These are phyloP conservation scores for Lasioglossum pauxillum DNA, from an alignment of 2,888 invertebrate species.

Conservation along the genomic window DNA sequence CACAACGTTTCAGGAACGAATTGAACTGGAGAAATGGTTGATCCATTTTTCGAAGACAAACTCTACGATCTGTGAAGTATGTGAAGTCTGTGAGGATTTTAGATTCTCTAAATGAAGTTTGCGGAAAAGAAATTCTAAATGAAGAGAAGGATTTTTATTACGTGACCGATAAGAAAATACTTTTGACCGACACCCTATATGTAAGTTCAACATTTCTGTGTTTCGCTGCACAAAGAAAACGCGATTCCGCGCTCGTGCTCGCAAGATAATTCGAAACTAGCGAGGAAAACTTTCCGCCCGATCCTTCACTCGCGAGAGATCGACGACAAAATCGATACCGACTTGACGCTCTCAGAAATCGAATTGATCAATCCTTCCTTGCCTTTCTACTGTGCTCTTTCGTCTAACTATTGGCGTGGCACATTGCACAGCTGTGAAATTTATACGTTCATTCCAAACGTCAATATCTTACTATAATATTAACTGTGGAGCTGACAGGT, in stretches of 20 bases:
- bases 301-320: neutral
- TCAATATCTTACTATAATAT: neutral
- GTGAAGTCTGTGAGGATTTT: neutral
- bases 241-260: conserved; percentile 18
- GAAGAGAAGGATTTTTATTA: neutral
- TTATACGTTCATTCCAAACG: neutral
- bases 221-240: conserved; percentile 29
- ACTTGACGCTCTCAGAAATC: neutral
- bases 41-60: too few relatives aligned
- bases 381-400: neutral
- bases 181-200: neutral
- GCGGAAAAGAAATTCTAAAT: neutral
- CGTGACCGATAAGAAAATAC: neutral
- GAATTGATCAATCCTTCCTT: neutral
- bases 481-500: neutral
- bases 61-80: neutral
- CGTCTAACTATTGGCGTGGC: neutral
- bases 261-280: conserved; percentile 31
- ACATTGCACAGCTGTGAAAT: neutral
- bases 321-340: neutral
- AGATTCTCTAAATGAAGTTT: too few relatives aligned
- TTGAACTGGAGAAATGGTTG: neutral
- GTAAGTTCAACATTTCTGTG: neutral
- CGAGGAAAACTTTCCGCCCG: conserved; percentile 51
- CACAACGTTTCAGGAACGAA: neutral